Conservation (phyloP, 2,113 vertebrate genomes). For the Misgurnus anguillicaudatus region DNA sequence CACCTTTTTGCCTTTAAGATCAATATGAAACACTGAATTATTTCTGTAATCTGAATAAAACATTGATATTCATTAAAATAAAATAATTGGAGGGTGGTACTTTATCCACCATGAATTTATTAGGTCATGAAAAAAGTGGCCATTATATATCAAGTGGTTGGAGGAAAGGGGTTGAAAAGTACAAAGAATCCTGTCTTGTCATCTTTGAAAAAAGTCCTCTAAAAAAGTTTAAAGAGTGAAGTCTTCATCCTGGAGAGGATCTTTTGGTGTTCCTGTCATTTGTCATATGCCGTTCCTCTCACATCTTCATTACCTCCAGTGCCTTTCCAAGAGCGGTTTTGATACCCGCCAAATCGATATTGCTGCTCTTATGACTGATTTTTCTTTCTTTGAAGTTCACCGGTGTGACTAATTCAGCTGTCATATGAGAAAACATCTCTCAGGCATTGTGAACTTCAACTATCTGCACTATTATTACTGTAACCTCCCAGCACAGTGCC, state of each 20-base stretch:
- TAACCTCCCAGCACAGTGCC: neutral
- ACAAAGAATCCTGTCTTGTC: too few species aligned
- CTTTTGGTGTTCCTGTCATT: neutral
- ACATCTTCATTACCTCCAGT: slow-evolving; percentile 35
- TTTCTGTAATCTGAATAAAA: too few species aligned
- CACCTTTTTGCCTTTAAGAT: neutral
- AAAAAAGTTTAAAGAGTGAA: neutral
- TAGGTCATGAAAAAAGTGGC: too few species aligned
- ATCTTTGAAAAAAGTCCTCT: too few species aligned
- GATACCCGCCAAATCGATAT: slow-evolving; percentile 54
- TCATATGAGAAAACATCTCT: slow-evolving; percentile 49
- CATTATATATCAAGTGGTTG: too few species aligned
- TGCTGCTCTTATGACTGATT: slow-evolving; percentile 46
- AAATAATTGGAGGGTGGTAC: too few species aligned
- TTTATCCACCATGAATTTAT: too few species aligned
- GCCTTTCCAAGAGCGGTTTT: slow-evolving; percentile 50
- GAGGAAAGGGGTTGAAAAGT: too few species aligned
- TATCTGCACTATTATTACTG: slow-evolving; percentile 20
- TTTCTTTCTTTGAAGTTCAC: slow-evolving; percentile 43
- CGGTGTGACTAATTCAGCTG: slow-evolving; percentile 54
- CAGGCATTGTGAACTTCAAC: slow-evolving; percentile 34
- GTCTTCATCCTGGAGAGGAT: neutral
- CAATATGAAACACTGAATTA: too few species aligned
- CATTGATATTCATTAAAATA: too few species aligned
- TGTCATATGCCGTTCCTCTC: slow-evolving; percentile 19